Conservation (phyloP, 2,888 invertebrate species). For the Scaptomyza parva region DNA sequence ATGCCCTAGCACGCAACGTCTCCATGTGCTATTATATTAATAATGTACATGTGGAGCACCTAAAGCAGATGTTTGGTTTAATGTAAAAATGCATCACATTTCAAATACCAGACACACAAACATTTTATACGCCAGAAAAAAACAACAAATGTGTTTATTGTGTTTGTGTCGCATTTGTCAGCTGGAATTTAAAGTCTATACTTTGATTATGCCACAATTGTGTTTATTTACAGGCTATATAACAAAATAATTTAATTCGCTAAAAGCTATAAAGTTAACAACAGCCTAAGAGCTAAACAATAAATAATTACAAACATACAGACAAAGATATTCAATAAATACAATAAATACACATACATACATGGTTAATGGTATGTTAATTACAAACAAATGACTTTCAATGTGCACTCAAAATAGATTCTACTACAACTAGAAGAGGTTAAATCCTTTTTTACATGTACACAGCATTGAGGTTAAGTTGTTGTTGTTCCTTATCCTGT, state of each 20-base stretch:
- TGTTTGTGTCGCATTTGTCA: conserved; percentile 41
- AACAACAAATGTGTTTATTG: conserved; percentile 22
- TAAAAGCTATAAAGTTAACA: conserved; percentile 64
- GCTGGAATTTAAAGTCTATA: conserved; percentile 45
- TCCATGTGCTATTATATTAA: conserved; percentile 53
- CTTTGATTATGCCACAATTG: conserved; percentile 40
- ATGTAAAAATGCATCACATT: conserved; percentile 10
- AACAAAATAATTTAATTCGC: conserved; percentile 28
- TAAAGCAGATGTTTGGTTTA: conserved; percentile 62
- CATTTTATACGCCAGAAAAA: conserved; percentile 42
- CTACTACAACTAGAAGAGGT: background rate
- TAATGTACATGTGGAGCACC: conserved; percentile 46
- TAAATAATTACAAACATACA: conserved; percentile 48
- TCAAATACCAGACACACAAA: conserved; percentile 3
- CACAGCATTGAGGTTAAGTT: conserved; percentile 37
- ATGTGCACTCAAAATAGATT: conserved; percentile 72
- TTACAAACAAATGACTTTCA: conserved; percentile 83
- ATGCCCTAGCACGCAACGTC: conserved; percentile 45
- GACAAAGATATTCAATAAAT: conserved; percentile 35
- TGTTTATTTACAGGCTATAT: conserved; percentile 72
- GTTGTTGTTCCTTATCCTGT: conserved; percentile 19
- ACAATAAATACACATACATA: conserved; percentile 43
- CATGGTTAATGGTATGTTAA: conserved; percentile 52
- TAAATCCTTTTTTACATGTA: conserved; percentile 49
- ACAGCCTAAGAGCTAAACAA: conserved; percentile 54